Base-by-base conservation (phyloP, 2,797 vertebrate species). In the Apogon talboti region DNA sequence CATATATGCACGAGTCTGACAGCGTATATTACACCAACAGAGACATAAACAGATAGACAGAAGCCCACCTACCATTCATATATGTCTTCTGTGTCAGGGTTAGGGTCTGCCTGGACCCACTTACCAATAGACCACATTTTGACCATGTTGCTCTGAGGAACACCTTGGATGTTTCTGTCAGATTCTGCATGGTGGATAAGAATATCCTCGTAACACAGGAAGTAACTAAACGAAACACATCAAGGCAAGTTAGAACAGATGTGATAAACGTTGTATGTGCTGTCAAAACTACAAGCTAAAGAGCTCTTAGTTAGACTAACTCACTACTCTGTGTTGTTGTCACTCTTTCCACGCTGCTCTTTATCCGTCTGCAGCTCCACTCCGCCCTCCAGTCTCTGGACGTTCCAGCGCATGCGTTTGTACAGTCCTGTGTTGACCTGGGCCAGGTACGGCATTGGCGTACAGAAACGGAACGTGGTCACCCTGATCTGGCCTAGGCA, bases 351-450 rank as follows among this genome's bases (percentile, higher is more conserved):
- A 10, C 9, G 7, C 33, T 35, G 33, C 33, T 35, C 9, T 35
- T 35, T 35, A 35, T 35, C 33, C 6, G 2, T 35, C 33, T 24
- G 12, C 4, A n/a, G 6, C 28, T 15, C 3, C 61, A 71, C 74
- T 66, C 19, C 7, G 0, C 71, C 54, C n/a, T 1, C 4, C 14
- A 64, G 40, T 18, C 60, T 72, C 47, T 92, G 91, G 59, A 96
- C 90, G 2, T 96, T 96, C 95, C 95, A 97, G 47, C 95, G 94
- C 92, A 96, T 95, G 71, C 93, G 91, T 80, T 96, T 97, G 81
- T 92, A 95, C 41, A 95, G 87, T 15, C 91, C 65, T 0, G 55
- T 83, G 50, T 91, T 21, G 12, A 76, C 71, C 16, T 50, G 54
- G 15, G 90, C 78, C 3, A 93, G 91, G 76, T 92, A 95, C 0